Evolutionary conservation across 2,797 vertebrate species (phyloP), one percentile per base, ranked within the genome.

Genomic region (Silurus lanzhouensis): DNA sequence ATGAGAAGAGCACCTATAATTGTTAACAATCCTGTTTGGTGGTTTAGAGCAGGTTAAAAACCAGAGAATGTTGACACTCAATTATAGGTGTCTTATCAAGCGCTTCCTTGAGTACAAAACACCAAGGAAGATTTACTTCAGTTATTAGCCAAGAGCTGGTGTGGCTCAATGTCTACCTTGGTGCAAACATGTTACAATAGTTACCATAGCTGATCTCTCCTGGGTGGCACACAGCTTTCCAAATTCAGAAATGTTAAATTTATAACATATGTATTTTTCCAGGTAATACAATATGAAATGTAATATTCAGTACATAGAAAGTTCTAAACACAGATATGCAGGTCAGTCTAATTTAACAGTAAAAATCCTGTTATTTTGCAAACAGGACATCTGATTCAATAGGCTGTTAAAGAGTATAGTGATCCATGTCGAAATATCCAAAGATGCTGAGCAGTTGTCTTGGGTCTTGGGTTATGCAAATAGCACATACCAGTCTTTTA

Each of bases 1-100:
- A 85, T 77, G 74, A 87, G 78, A 95, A 95, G 93, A 95, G 93
- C 93, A 95, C 94, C 93, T 74, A 88, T 85, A 87, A 64, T 61
- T 75, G 90, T 92, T 92, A 92, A 91, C 91, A 84, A 84, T 44
- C 75, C 92, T 83, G 60, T 89, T 67, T 74, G 81, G 83, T 89
- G 83, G 87, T 86, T 87, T 68, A 88, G 88, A 90, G 76, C 81
- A 85, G 83, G 85, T 83, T 38, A 57, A 64, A 88, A 83, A 87
- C 38, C 82, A 87, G 27, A 75, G 55, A 74, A 55, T 3, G 22
- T 4, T 76, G 84, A 85, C 52, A 86, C 71, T 88, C 58, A 8
- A 78, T 85, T 80, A 52, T 64, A 82, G 55, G 82, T 87, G 64
- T 79, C 66, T 87, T 86, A 75, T 52, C 71, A 82, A 85, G 77